Base-by-base conservation (phyloP, 2,888 invertebrate species). In the Rhodophaea formosa region DNA sequence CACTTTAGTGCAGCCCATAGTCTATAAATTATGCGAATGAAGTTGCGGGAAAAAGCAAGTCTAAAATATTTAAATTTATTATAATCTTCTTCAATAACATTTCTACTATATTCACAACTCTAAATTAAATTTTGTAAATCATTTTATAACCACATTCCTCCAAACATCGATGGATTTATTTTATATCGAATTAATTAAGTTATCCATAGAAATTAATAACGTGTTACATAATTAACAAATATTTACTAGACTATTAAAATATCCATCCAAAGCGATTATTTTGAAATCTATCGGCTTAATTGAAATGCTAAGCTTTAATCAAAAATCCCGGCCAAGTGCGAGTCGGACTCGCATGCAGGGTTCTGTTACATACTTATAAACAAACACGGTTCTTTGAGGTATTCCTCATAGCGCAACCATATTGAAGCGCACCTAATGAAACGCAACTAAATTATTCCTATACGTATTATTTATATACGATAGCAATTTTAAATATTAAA, bases 191-290 rank as follows among this genome's bases (percentile, higher is more conserved):
- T 43, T 57, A 44, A 47, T 39, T 35, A 15, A 49, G 30, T 32
- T 32, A 49, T 45, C 8, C 35, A 51, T 1, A 17, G 8, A 49
- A 53, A 47, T 47, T 42, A 61, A 59, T 59, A 61, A 58, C 59
- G 57, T 51, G 57, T 55, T 62, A 61, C 6, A 63, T 63, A 35
- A 51, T 29, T 23, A 45, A 35, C 45, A 51, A 57, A 32, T 49
- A 44, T 32, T 51, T 32, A 44, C 30, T 44, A 39, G 44, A 17
- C 35, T 52, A 57, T 52, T 32, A 52, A 52, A 51, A 51, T 51
- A 12, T 5, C 35, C 14, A 16, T 51, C 30, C 30, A 14, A 10
- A 15, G n/a, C 15, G 14, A 14, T 30, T n/a, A 29, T 51, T 39
- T 35, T 3, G 35, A 17, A 51, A 17, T 30, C 29, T 29, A 14